phyloP scores from a whole-genome alignment of 2,113 vertebrate genomes.

The Spheniscus mendiculus region DNA sequence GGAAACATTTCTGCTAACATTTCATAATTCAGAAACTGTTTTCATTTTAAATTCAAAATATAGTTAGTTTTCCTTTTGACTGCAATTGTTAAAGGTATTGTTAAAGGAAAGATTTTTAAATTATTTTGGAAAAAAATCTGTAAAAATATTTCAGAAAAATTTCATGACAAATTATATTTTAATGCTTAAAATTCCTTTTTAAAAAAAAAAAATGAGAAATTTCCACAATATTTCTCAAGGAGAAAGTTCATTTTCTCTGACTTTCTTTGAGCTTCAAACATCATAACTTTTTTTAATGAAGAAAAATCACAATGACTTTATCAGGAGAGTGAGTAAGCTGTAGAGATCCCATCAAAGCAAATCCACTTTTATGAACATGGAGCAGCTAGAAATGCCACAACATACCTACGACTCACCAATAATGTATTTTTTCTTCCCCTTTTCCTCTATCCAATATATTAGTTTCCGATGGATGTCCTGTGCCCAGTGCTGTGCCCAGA shows the following conservation, averaged over 20 bases:
- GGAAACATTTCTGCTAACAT: neutral
- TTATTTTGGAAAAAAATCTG: neutral
- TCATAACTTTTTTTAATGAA: neutral
- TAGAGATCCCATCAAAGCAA: neutral
- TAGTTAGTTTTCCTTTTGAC: neutral
- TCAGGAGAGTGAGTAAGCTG: neutral
- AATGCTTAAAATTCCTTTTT: neutral
- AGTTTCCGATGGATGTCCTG: neutral
- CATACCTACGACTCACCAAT: fast-evolving
- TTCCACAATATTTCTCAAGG: neutral
- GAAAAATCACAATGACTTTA: neutral
- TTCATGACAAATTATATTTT: neutral
- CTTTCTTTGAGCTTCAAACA: neutral
- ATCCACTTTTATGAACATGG: neutral
- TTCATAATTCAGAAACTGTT: neutral
- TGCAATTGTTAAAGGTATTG: neutral
- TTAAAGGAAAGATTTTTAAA: neutral
- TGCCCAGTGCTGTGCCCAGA: neutral
- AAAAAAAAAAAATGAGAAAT: neutral
- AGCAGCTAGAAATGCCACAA: neutral
- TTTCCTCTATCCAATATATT: neutral
- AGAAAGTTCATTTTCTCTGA: neutral
- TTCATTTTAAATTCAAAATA: neutral
- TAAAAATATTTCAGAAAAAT: neutral
- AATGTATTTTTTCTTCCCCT: neutral